Conservation (phyloP, 2,888 invertebrate species). For the Anagyrus pseudococci region DNA sequence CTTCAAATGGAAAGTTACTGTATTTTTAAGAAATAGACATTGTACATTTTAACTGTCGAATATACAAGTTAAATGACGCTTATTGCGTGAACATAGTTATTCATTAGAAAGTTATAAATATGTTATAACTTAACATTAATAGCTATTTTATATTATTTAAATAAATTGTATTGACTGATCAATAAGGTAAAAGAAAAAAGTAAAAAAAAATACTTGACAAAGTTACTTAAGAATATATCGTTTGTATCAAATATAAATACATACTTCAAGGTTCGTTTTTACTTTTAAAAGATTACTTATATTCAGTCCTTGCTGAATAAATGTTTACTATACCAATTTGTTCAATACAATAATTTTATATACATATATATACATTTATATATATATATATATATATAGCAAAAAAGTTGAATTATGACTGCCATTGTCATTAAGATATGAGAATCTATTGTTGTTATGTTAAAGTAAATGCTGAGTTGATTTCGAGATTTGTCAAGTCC, state of each 20-base stretch:
- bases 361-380: conserved; percentile 17
- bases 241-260: conserved; percentile 27
- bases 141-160: conserved; percentile 35
- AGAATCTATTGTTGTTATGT: conserved; percentile 30
- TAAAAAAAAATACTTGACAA: conserved; percentile 37
- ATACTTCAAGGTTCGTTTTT: conserved; percentile 23
- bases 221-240: conserved; percentile 37
- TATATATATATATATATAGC: conserved; percentile 11
- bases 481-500: conserved; percentile 35
- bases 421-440: conserved; percentile 36
- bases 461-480: conserved; percentile 29
- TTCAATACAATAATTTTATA: conserved; percentile 33
- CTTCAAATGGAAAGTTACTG: conserved; percentile 27
- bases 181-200: conserved; percentile 18
- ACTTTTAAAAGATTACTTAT: conserved; percentile 18
- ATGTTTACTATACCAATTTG: conserved; percentile 25
- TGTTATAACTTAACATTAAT: conserved; percentile 35
- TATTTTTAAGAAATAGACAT: conserved; percentile 36
- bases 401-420: conserved; percentile 34
- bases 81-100: conserved; percentile 28
- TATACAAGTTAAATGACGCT: conserved; percentile 25
- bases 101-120: conserved; percentile 31
- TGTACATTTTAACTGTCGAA: conserved; percentile 34
- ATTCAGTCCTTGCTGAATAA: conserved; percentile 22
- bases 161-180: conserved; percentile 36